Conservation (phyloP, 2,888 invertebrate genomes). For the Drosophila mimica region DNA sequence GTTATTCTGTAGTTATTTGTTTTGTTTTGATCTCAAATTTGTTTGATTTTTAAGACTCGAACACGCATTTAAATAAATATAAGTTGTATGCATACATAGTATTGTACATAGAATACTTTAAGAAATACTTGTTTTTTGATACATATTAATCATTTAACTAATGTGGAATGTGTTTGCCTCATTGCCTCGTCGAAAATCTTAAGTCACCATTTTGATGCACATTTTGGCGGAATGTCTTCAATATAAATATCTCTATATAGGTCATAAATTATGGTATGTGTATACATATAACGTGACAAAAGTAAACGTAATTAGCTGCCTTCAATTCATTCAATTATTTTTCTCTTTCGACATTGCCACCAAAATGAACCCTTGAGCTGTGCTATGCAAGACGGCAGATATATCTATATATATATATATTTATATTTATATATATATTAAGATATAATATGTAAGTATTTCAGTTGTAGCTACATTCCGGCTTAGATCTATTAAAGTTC, state of each 20-base stretch:
- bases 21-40: not conserved
- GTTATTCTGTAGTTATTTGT: constrained; percentile 1
- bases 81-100: constrained; percentile 30
- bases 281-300: constrained; percentile 5
- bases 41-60: constrained; percentile 12
- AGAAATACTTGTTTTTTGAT: constrained; percentile 57
- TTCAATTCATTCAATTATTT: constrained; percentile 2
- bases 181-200: constrained; percentile 29
- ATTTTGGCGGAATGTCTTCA: constrained; percentile 27
- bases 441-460: constrained; percentile 3
- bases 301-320: constrained; percentile 4
- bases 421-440: constrained; percentile 8
- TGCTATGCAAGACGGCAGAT: constrained; percentile 31
- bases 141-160: constrained; percentile 49
- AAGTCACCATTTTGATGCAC: constrained; percentile 14
- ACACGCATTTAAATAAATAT: constrained; percentile 38
- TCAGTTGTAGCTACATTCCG: constrained; percentile 9
- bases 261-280: not conserved
- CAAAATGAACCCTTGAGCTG: constrained; percentile 31
- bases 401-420: constrained; percentile 9
- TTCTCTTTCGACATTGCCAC: constrained; percentile 29
- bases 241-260: not conserved
- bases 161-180: constrained; percentile 57
- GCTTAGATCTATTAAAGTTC: constrained; percentile 45
- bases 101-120: constrained; percentile 58